Conservation (phyloP, 2,888 invertebrate genomes). For the Euspilapteryx auroguttella region DNA sequence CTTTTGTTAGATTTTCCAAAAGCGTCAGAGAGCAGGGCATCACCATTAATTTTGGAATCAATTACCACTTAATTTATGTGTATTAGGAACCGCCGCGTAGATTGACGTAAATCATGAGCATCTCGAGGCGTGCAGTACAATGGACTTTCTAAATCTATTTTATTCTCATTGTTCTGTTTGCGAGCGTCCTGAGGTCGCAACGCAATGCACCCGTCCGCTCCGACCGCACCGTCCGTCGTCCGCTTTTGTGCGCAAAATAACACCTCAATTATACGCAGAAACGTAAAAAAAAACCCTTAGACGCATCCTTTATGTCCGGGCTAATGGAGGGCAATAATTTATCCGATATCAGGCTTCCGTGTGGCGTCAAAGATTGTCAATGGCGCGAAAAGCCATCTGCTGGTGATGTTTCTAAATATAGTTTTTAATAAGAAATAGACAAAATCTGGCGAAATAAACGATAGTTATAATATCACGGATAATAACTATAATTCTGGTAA, state of each 20-base stretch:
- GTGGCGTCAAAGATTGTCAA: conserved; percentile 24
- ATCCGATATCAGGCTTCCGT: conserved; percentile 34
- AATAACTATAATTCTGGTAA: too few species aligned
- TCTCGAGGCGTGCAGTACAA: conserved; percentile 24
- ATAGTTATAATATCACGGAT: too few species aligned
- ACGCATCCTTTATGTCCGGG: conserved; percentile 25
- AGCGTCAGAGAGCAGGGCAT: conserved; percentile 15
- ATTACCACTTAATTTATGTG: conserved; percentile 24
- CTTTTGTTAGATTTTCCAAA: conserved; percentile 21
- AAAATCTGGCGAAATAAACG: too few species aligned
- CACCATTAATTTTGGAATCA: conserved; percentile 15
- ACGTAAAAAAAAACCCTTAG: conserved; percentile 22
- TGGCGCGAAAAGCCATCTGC: conserved; percentile 18
- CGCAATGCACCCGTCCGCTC: conserved; percentile 24
- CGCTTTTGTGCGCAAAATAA: conserved; percentile 35
- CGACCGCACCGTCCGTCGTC: conserved; percentile 23
- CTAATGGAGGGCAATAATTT: conserved; percentile 34
- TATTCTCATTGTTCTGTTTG: conserved; percentile 21
- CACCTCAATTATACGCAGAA: conserved; percentile 42
- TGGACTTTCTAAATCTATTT: conserved; percentile 33
- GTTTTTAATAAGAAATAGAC: too few species aligned
- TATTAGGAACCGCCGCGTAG: conserved; percentile 16
- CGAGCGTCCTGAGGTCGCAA: conserved; percentile 15
- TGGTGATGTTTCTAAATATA: too few species aligned
- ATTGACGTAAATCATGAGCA: conserved; percentile 38